These are phyloP conservation scores for Stenchaetothrips biformis DNA, from an alignment of 2,888 invertebrate species.

Conservation along the genomic window DNA sequence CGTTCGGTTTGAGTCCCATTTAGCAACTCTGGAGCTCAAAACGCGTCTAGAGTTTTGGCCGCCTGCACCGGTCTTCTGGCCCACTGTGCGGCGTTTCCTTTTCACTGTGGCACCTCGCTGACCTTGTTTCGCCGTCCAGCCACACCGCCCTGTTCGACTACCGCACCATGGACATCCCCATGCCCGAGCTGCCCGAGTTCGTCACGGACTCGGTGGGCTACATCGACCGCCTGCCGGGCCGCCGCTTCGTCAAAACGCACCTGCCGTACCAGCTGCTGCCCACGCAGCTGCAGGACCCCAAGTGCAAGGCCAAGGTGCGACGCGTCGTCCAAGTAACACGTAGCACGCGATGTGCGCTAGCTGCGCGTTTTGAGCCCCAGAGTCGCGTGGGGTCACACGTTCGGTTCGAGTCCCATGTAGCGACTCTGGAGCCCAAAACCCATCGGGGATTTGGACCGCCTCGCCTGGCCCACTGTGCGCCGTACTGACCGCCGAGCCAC, in stretches of 20 bases:
- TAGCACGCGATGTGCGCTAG: no score
- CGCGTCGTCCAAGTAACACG: neutral
- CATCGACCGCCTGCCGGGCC: conserved; percentile 48
- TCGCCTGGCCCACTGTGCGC: no score
- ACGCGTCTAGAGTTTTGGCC: no score
- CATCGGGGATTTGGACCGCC: no score
- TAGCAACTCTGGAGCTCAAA: no score
- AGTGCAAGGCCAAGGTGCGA: conserved; percentile 3
- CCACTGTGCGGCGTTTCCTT: no score
- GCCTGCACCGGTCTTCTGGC: neutral
- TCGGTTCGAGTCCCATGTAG: no score
- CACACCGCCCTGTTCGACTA: conserved; percentile 36
- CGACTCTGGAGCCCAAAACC: no score
- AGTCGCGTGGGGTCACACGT: no score
- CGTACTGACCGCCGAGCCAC: no score
- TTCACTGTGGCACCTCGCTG: neutral
- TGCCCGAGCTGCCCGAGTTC: conserved; percentile 39
- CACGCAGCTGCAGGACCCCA: neutral
- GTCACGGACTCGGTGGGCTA: conserved; percentile 41
- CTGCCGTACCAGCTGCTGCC: conserved; percentile 59
- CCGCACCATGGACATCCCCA: conserved; percentile 44
- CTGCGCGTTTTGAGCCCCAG: no score
- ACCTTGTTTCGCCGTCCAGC: neutral
- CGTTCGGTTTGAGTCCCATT: no score
- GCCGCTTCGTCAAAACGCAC: conserved; percentile 61